These are phyloP conservation scores for Procambarus virginalis DNA, from an alignment of 1,140 invertebrate species.

Conservation along the genomic window DNA sequence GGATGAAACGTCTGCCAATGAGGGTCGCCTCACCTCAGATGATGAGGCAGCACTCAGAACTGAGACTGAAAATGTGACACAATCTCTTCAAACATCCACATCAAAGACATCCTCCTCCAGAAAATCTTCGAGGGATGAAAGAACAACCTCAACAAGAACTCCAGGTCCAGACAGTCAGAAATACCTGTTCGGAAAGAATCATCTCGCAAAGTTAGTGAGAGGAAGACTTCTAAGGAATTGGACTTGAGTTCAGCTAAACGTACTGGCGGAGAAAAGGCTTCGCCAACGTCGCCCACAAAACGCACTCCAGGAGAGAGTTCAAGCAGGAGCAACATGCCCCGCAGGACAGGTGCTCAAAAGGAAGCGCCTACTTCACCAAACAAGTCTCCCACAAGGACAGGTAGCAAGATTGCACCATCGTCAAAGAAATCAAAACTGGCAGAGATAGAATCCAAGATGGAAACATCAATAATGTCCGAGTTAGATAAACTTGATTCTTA, in stretches of 20 bases:
- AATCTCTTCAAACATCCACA: conserved; percentile 34
- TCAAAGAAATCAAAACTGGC: conserved; percentile 41
- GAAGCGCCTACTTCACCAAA: conserved; percentile 45
- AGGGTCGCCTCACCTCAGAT: conserved; percentile 59
- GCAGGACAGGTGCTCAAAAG: conserved; percentile 49
- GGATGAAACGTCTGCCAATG: conserved; percentile 15
- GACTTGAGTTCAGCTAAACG: conserved; percentile 29
- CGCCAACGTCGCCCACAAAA: conserved; percentile 55
- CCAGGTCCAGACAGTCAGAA: conserved; percentile 58
- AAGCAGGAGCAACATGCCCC: conserved; percentile 17
- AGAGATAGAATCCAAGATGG: conserved; percentile 55
- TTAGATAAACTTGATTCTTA: conserved; percentile 63
- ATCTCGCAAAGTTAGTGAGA: conserved; percentile 47
- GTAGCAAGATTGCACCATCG: not conserved
- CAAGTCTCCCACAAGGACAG: conserved; percentile 49
- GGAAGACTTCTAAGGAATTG: conserved; percentile 56
- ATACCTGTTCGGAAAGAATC: conserved; percentile 61
- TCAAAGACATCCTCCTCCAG: conserved; percentile 27
- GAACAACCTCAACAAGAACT: conserved; percentile 17
- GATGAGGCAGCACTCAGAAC: conserved; percentile 60
- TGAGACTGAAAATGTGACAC: conserved; percentile 58
- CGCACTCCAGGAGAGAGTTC: conserved; percentile 43
- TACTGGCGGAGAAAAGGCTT: conserved; percentile 35
- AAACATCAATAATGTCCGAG: conserved; percentile 58
- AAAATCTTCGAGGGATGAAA: conserved; percentile 42